Evolutionary conservation across 2,113 vertebrate species (phyloP).

Genomic region (Rutilus rutilus): DNA sequence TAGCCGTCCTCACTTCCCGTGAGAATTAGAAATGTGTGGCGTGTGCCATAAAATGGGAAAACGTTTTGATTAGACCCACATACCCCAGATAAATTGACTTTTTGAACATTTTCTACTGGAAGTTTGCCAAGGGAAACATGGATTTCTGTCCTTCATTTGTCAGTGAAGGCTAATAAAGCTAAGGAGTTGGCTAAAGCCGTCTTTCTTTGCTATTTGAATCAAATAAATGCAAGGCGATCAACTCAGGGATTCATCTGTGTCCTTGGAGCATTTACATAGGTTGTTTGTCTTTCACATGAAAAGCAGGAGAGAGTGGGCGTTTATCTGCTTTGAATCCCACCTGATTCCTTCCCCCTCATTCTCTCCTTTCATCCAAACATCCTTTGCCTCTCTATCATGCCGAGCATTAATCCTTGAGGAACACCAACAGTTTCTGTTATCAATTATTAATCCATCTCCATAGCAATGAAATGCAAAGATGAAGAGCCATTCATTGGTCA

Average conservation of each 20-base stretch:
- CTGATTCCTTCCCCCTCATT: constrained; percentile 26
- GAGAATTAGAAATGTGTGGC: constrained; percentile 17
- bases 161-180: constrained; percentile 9
- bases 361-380: constrained; percentile 14
- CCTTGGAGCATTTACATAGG: constrained; percentile 44
- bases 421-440: constrained; percentile 44
- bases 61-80: constrained; percentile 21
- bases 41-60: not conserved
- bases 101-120: constrained; percentile 32
- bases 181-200: not conserved
- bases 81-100: constrained; percentile 9
- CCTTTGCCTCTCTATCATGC: constrained; percentile 23
- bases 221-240: constrained; percentile 51
- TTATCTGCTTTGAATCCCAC: constrained; percentile 49
- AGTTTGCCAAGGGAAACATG: constrained; percentile 1
- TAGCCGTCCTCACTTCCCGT: constrained; percentile 1
- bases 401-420: constrained; percentile 48
- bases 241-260: constrained; percentile 32
- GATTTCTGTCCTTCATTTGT: constrained; percentile 52
- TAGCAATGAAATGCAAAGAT: constrained; percentile 33
- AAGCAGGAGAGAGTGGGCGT: constrained; percentile 47
- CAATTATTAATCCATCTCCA: constrained; percentile 53
- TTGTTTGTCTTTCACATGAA: constrained; percentile 46
- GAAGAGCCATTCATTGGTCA: constrained; percentile 46
- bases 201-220: not conserved